Base-by-base conservation (phyloP, 30 jellyfish, hydroid and myxozoan species). In the Hydra vulgaris region DNA sequence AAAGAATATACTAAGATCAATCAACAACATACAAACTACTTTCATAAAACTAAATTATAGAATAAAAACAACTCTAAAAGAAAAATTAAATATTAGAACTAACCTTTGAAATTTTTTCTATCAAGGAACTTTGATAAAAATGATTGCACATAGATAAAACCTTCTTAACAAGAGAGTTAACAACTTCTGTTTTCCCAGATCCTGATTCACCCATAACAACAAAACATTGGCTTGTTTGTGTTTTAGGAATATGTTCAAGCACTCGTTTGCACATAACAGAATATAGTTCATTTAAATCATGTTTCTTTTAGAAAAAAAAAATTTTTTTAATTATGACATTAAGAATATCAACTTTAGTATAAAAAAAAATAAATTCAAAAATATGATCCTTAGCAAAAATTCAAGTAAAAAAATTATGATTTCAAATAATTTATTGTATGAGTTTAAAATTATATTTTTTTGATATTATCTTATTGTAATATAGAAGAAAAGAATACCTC, bases 151-250 rank as follows among this genome's bases (percentile, higher is more conserved):
- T 79, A 54, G 75, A 72, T 25, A 89, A 66, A 54, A 89, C 72
- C 12, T 88, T 86, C 52, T 71, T 76, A 68, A 89, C 23, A 21
- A 84, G 89, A 3, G 25, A 70, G 24, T 79, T 79, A 15, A 78
- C 88, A 27, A 75, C 79, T 77, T 84, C 96, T 7, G 95, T 89
- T 70, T 89, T 89, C 1, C 96, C 96, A 79, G 96, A 80, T 40
- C 96, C 94, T 69, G 89, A 76, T 72, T 89, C 96, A 21, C 96
- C 96, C 25, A 89, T 74, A 23, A 89, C 92, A 21, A 89, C 83
- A 69, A 89, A 89, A 69, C 95, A 89, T 74, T 89, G 96, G 53
- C 88, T 79, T 76, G 84, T 94, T 5, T 70, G 66, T 0, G 81
- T 73, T 26, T 66, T 71, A 21, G 84, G 52, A 18, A 88, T 22